Evolutionary conservation across 2,113 vertebrate genomes (phyloP).

Genomic region (Hippolais icterina): DNA sequence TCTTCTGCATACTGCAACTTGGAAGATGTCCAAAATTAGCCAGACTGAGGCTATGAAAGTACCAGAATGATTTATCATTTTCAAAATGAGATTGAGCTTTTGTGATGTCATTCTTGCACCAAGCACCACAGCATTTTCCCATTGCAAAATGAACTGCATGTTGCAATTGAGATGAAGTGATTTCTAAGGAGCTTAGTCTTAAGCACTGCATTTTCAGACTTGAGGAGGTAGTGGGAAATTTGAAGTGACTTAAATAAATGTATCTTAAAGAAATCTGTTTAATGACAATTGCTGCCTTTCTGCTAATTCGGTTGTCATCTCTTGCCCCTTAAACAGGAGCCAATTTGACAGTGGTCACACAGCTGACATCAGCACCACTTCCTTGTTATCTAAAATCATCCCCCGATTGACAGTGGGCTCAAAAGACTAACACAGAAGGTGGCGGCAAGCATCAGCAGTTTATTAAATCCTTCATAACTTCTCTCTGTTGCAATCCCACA

Average conservation of each 20-base stretch:
- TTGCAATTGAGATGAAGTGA: neutral
- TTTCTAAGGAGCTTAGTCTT: neutral
- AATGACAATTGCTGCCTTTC: neutral
- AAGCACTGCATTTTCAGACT: neutral
- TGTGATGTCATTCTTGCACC: neutral
- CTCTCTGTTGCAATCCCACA: neutral
- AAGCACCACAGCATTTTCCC: neutral
- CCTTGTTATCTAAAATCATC: neutral
- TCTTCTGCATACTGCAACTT: neutral
- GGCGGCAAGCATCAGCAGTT: neutral
- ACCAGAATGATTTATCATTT: neutral
- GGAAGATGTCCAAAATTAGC: neutral
- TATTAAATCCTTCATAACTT: neutral
- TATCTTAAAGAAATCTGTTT: neutral
- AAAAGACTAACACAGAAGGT: neutral
- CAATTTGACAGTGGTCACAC: neutral
- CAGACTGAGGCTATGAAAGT: neutral
- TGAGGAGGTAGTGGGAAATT: neutral
- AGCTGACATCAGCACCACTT: neutral
- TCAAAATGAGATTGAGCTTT: neutral
- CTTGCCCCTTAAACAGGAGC: neutral
- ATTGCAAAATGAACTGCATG: neutral
- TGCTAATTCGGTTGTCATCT: neutral
- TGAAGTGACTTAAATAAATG: slow-evolving; percentile 4
- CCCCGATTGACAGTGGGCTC: neutral